Conservation (phyloP, 2,797 vertebrate species). For the Leuciscus waleckii region DNA sequence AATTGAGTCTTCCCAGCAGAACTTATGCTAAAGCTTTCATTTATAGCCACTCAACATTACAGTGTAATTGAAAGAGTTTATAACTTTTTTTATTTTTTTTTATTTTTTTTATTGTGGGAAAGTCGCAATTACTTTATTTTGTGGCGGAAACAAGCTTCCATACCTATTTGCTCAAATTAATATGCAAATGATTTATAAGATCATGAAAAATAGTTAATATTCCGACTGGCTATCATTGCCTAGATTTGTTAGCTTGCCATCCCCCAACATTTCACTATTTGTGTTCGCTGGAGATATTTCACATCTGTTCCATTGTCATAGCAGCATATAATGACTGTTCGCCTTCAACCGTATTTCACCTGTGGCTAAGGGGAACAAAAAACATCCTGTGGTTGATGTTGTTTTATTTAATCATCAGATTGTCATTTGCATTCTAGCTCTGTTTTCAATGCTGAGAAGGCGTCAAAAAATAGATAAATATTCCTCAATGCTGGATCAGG, state of each 20-base stretch:
- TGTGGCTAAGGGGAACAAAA: slow-evolving; percentile 33
- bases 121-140: neutral
- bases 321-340: slow-evolving; percentile 38
- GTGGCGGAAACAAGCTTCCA: neutral
- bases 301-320: slow-evolving; percentile 52
- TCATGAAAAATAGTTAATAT: slow-evolving; percentile 6
- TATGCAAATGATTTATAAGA: slow-evolving; percentile 19
- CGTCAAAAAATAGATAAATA: slow-evolving; percentile 41
- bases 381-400: slow-evolving; percentile 1
- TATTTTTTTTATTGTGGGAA: too few species aligned
- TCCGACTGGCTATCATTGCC: neutral
- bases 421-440: slow-evolving; percentile 48
- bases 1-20: too few species aligned
- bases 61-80: too few species aligned
- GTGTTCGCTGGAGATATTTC: slow-evolving; percentile 35
- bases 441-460: slow-evolving; percentile 38
- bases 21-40: too few species aligned
- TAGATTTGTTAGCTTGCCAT: slow-evolving; percentile 43
- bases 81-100: too few species aligned
- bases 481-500: slow-evolving; percentile 33
- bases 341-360: slow-evolving; percentile 45
- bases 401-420: slow-evolving; percentile 37
- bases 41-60: too few species aligned
- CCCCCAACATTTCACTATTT: slow-evolving; percentile 40
- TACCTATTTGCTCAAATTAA: neutral